Evolutionary conservation across 2,113 vertebrate genomes (phyloP), one percentile per base, ranked within the genome.

Genomic region (Tachuris rubrigastra): DNA sequence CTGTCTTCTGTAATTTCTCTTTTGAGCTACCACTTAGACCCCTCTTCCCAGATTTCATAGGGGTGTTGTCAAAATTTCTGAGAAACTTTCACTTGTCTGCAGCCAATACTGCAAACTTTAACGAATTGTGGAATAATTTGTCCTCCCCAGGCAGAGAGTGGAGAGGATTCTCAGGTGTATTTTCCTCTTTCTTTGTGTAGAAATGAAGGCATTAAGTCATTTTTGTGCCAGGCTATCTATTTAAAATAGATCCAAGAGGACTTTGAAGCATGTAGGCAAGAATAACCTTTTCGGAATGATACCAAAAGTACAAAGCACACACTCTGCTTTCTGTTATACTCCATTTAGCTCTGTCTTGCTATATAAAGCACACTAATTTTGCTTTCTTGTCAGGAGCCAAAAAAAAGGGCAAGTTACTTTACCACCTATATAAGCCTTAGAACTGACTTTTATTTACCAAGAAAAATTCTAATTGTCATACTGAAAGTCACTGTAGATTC

Each of bases 1-100:
- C 46, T 76, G 44, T 73, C 66, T 73, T 33, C 60, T 85, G 66
- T n/a, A 87, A 73, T 82, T 76, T 87, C 41, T 79, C 62, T 12
- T 9, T 44, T 35, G 72, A 91, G n/a, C 52, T 46, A 35, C 35
- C n/a, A 20, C 55, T 81, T 77, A 37, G 39, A 37, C 68, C 52
- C 49, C 18, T 71, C 91, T 91, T 50, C 65, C 69, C 33, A 60
- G 42, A 39, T 76, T 87, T 85, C 46, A 30, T 27, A 63, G 46
- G 66, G 53, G 50, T 79, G 89, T 53, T 87, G 44, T 77, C 83
- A 66, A 89, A 95, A 91, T 76, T 85, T 69, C 69, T 85, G 52
- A 79, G 65, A 76, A 78, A 72, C 56, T 94, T 79, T 85, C 85
- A 30, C n/a, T 96, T 62, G 62, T 89, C 87, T 91, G 81, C 53